Percentiles rank a stretch among this genome's conserved stretches.
These are phyloP conservation scores for Lerema accius DNA, from an alignment of 1,140 invertebrate species.

Conservation along the genomic window DNA sequence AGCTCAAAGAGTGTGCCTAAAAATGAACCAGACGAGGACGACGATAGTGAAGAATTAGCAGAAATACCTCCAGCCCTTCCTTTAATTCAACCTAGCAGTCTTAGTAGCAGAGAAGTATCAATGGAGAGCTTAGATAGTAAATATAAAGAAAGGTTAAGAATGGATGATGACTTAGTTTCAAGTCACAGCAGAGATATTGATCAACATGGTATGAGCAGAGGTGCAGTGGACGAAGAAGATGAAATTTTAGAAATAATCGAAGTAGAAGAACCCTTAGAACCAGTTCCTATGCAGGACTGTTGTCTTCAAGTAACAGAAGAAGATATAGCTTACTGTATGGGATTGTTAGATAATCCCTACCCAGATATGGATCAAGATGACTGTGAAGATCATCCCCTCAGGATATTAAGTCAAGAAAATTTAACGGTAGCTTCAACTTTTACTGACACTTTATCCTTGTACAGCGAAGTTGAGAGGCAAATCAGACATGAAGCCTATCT, in stretches of 20 bases:
- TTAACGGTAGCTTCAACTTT: constrained; percentile 94
- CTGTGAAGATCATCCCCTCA: constrained; percentile 90
- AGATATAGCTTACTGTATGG: constrained; percentile 94
- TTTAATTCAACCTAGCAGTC: constrained; percentile 86
- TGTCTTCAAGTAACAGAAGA: constrained; percentile 95
- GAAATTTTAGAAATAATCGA: constrained; percentile 92
- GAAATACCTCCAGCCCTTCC: constrained; percentile 90
- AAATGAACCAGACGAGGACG: constrained; percentile 85
- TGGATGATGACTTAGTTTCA: constrained; percentile 81
- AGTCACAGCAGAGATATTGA: constrained; percentile 80
- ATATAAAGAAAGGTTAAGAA: constrained; percentile 85
- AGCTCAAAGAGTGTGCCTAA: constrained; percentile 55
- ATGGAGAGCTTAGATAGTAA: constrained; percentile 89
- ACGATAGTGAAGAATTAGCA: constrained; percentile 88
- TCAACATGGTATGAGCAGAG: constrained; percentile 76
- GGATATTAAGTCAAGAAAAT: constrained; percentile 95
- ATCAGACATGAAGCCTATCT: constrained; percentile 75
- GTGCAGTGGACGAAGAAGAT: constrained; percentile 83
- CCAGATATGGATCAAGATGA: constrained; percentile 87
- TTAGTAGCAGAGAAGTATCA: constrained; percentile 90
- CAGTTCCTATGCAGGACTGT: constrained; percentile 91
- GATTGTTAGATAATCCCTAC: constrained; percentile 87
- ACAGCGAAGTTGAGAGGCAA: constrained; percentile 88
- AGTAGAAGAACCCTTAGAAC: constrained; percentile 90
- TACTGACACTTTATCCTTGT: constrained; percentile 90